Conservation (phyloP, 2,797 vertebrate genomes). For the Manis javanica region DNA sequence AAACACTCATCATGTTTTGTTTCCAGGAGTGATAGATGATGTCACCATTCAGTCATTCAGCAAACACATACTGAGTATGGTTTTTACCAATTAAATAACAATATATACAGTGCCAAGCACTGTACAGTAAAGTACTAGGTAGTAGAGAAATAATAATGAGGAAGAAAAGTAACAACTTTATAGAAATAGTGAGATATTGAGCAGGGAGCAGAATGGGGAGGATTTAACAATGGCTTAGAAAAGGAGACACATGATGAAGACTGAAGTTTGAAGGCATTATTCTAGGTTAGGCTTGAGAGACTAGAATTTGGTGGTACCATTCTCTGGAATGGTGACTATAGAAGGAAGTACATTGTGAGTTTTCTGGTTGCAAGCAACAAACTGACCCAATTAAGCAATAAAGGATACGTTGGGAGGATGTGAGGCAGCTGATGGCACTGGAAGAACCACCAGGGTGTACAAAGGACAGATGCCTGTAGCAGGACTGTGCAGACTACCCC, state of each 20-base stretch:
- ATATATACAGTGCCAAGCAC: not conserved
- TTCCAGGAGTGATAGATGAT: not conserved
- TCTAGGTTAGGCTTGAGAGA: not conserved
- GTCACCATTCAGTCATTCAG: not conserved
- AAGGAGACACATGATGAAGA: not conserved
- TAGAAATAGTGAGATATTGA: not conserved
- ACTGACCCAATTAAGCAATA: conserved; percentile 21
- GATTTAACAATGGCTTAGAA: not conserved
- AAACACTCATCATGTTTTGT: not conserved
- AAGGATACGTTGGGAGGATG: not conserved
- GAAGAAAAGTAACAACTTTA: not conserved
- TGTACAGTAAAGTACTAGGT: not conserved
- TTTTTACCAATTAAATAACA: too few species aligned
- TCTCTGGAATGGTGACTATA: not conserved
- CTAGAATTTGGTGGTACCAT: not conserved
- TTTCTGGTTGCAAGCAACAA: not conserved
- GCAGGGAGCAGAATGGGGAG: not conserved
- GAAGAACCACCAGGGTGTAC: not conserved
- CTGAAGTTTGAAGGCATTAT: not conserved
- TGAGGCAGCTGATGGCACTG: not conserved
- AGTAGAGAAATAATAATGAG: not conserved
- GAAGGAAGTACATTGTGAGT: not conserved
- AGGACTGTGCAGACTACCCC: not conserved
- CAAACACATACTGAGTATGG: not conserved
- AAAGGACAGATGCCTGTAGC: not conserved